Conservation (phyloP, 2,113 vertebrate genomes). For the Cinclus cinclus region DNA sequence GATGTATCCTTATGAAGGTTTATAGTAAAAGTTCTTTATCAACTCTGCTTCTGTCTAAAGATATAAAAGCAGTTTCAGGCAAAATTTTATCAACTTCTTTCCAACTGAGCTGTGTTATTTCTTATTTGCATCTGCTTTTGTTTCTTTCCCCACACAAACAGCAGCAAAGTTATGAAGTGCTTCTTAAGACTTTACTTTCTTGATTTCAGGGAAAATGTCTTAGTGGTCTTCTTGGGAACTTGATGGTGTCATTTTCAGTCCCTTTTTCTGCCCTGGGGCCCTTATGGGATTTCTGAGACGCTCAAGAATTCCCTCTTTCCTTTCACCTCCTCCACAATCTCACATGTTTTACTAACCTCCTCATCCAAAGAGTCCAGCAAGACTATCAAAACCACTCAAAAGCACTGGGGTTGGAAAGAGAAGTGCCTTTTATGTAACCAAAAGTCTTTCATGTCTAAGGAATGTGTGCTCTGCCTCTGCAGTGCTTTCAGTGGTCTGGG, state of each 20-base stretch:
- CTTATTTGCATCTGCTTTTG: background rate
- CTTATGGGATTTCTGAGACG: background rate
- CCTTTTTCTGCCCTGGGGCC: background rate
- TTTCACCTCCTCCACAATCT: background rate
- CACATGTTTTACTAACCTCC: background rate
- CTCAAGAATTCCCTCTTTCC: background rate
- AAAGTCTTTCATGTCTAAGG: background rate
- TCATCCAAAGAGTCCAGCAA: background rate
- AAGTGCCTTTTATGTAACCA: background rate
- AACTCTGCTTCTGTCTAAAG: background rate
- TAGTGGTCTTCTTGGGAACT: background rate
- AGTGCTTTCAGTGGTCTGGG: background rate
- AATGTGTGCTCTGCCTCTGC: background rate
- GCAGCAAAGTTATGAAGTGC: background rate
- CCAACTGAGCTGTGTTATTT: background rate
- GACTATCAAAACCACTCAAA: background rate
- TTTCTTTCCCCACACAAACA: background rate
- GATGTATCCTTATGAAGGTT: background rate
- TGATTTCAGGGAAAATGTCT: conserved; percentile 5
- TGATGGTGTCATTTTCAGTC: background rate
- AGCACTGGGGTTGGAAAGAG: background rate
- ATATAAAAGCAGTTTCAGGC: background rate
- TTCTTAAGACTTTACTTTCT: background rate
- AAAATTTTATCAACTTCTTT: background rate
- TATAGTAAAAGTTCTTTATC: background rate